Conservation (phyloP, 2,888 invertebrate species). For the Mylabris sibirica region DNA sequence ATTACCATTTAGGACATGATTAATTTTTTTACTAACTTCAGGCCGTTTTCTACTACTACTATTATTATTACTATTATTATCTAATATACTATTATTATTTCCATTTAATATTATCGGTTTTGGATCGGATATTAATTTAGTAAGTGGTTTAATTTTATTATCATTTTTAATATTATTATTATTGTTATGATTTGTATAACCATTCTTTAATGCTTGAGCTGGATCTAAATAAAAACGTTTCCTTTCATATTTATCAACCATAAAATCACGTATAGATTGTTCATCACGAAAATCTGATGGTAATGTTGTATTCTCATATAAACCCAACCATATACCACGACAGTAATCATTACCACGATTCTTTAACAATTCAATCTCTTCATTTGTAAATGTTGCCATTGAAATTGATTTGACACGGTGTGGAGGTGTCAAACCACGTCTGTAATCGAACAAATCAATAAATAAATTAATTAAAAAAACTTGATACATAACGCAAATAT, state of each 20-base stretch:
- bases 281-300: conserved; percentile 76
- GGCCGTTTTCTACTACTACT: conserved; percentile 43
- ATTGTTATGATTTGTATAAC: conserved; percentile 22
- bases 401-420: conserved; percentile 98
- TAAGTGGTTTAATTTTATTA: conserved; percentile 29
- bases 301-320: conserved; percentile 78
- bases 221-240: conserved; percentile 72
- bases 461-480: conserved; percentile 5
- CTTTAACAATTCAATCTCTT: conserved; percentile 92
- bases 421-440: conserved; percentile 96
- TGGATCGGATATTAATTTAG: conserved; percentile 36
- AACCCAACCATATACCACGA: conserved; percentile 89
- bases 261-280: conserved; percentile 89
- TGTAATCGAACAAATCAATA: conserved; percentile 65
- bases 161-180: conserved; percentile 33
- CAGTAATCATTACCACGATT: conserved; percentile 93
- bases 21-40: conserved; percentile 41
- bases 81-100: conserved; percentile 16
- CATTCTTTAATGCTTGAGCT: conserved; percentile 36
- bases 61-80: not conserved
- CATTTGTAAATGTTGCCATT: conserved; percentile 96
- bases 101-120: conserved; percentile 48
- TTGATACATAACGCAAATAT: too few species aligned
- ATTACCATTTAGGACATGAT: conserved; percentile 34
- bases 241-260: conserved; percentile 94